Base-by-base conservation (phyloP, 2,113 vertebrate genomes). In the Plectropomus leopardus region DNA sequence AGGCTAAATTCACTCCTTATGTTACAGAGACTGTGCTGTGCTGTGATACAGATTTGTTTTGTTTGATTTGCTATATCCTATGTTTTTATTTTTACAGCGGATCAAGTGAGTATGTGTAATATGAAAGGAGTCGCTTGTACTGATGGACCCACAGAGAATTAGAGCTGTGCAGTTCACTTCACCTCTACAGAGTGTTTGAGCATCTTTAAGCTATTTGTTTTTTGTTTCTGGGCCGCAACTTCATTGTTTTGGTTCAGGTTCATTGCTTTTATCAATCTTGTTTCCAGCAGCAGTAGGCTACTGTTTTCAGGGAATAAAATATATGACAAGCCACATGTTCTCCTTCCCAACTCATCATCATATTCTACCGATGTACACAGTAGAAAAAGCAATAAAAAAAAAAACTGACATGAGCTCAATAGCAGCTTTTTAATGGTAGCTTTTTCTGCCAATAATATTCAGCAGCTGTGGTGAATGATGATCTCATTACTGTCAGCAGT, bases 1-100 rank as follows among this genome's bases (percentile, higher is more conserved):
- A 57, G 17, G n/a, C 67, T 82, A 61, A 26, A 65, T 40, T 71
- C 61, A 84, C 36, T 50, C 19, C 51, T 26, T 58, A 19, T 66
- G 23, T 32, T 48, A 17, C 23, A 55, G 36, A 64, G 48, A 26
- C 23, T 50, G n/a, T n/a, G n/a, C n/a, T n/a, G n/a, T n/a, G n/a
- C 30, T 53, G 9, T 54, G 15, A 34, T 80, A 70, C 42, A 79
- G 65, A 32, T 57, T 51, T 0, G 0, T 40, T 36, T 9, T 66
- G 3, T 53, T n/a, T 40, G 23, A 23, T 36, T 11, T 59, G 63
- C 69, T 30, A 73, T 74, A 36, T 40, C 45, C 34, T 53, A 26
- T 64, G 48, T 65, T 74, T 68, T 59, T 17, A 68, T 1, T 34
- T 34, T 11, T n/a, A 21, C 51, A 77, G 4, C 40, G 28, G 44